phyloP scores from a whole-genome alignment of 2,888 invertebrate species.

The Tetanocera ferruginea region DNA sequence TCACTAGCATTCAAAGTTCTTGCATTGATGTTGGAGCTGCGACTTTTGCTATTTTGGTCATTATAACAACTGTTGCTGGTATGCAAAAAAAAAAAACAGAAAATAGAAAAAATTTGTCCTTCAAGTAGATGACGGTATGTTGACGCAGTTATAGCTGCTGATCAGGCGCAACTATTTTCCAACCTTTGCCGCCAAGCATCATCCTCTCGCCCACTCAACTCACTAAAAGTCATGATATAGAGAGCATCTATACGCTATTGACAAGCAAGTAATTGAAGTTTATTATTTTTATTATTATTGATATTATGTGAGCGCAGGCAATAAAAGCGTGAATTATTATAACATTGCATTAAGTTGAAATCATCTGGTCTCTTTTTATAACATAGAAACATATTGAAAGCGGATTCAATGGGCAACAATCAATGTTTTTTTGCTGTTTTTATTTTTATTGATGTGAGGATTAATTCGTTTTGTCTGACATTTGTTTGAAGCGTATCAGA shows the following conservation, averaged over 20 bases:
- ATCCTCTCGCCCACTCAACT: too few relatives aligned
- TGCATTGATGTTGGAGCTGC: neutral
- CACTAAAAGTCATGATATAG: too few relatives aligned
- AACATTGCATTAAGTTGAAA: neutral
- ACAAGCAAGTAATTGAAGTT: conserved; percentile 21
- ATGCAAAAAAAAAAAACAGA: neutral
- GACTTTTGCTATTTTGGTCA: neutral
- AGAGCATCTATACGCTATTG: neutral
- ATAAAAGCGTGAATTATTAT: conserved; percentile 2
- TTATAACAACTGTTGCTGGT: too few relatives aligned
- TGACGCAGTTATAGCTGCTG: neutral
- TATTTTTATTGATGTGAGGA: neutral
- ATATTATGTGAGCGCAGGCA: neutral
- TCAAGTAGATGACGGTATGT: neutral
- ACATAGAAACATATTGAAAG: too few relatives aligned
- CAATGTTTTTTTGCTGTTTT: neutral
- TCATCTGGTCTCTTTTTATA: neutral
- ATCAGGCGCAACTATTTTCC: neutral
- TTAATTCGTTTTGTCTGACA: conserved; percentile 16
- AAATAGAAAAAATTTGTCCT: neutral
- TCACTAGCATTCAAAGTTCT: neutral
- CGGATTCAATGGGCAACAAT: too few relatives aligned
- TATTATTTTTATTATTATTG: conserved; percentile 11
- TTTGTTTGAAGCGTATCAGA: neutral
- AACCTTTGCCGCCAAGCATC: too few relatives aligned